Evolutionary conservation across 2,113 vertebrate species (phyloP).

Genomic region (Stomatorhinus ivindoensis): DNA sequence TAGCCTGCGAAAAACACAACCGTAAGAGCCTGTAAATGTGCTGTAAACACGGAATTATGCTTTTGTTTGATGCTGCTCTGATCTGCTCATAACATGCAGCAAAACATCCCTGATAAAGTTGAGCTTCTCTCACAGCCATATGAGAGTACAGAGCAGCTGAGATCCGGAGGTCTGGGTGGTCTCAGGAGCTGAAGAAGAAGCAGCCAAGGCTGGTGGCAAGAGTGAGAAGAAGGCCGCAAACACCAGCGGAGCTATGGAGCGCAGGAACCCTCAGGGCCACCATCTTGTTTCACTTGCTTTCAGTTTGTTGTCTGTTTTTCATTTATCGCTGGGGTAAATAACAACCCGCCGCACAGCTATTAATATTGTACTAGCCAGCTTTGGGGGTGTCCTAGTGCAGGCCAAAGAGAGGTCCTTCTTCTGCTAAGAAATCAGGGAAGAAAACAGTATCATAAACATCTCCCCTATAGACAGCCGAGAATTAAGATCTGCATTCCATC

Average conservation of each 20-base stretch:
- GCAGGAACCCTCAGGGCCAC: neutral
- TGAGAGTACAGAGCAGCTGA: neutral
- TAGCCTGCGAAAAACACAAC: neutral
- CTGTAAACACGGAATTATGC: neutral
- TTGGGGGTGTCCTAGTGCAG: slow-evolving; percentile 15
- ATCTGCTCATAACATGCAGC: slow-evolving; percentile 24
- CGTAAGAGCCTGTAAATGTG: neutral
- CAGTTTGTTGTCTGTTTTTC: slow-evolving; percentile 14
- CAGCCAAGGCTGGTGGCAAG: neutral
- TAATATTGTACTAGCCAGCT: neutral
- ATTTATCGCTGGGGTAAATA: slow-evolving; percentile 3
- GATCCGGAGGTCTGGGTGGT: slow-evolving; percentile 19
- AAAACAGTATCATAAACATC: slow-evolving; percentile 42
- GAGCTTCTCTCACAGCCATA: neutral
- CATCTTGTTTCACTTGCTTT: slow-evolving; percentile 11
- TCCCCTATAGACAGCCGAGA: slow-evolving; percentile 29
- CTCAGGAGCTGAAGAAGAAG: neutral
- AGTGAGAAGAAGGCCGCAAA: neutral
- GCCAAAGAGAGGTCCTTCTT: slow-evolving; percentile 33
- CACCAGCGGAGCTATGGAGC: neutral
- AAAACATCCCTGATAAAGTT: slow-evolving; percentile 32
- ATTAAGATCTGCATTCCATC: slow-evolving; percentile 38
- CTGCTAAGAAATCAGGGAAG: slow-evolving; percentile 18
- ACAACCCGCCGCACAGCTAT: neutral
- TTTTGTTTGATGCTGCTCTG: slow-evolving; percentile 21